These are phyloP conservation scores for Eudemis profundana DNA, from an alignment of 2,888 invertebrate species.

Conservation along the genomic window DNA sequence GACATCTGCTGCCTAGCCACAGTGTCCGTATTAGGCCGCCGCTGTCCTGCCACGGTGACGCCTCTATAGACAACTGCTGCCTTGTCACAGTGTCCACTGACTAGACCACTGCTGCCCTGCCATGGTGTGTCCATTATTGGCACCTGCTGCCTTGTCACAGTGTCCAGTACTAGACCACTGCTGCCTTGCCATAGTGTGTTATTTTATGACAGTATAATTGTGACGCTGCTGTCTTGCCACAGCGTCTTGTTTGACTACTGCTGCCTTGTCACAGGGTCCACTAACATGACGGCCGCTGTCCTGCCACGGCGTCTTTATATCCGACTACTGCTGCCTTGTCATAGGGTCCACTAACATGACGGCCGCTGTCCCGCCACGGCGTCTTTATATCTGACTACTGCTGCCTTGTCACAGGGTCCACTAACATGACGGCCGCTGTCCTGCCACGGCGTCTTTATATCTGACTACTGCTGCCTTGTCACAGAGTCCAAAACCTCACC, in stretches of 20 bases:
- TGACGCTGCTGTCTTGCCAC: conserved; percentile 38
- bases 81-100: conserved; percentile 20
- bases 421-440: conserved; percentile 20
- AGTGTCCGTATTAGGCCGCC: conserved; percentile 10
- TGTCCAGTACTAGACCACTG: conserved; percentile 18
- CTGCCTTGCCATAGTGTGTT: conserved; percentile 42
- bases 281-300: conserved; percentile 23
- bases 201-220: not conserved
- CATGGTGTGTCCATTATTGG: conserved; percentile 21
- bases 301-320: conserved; percentile 28
- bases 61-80: conserved; percentile 4
- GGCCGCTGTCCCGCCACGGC: conserved; percentile 37
- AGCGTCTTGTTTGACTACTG: conserved; percentile 5
- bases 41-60: conserved; percentile 28
- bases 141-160: conserved; percentile 44
- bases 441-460: conserved; percentile 20
- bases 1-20: conserved; percentile 14
- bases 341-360: not conserved
- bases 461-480: conserved; percentile 29
- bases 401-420: conserved; percentile 26
- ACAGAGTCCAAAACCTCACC: conserved; percentile 17
- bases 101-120: conserved; percentile 26
- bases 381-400: conserved; percentile 12
- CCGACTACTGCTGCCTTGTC: conserved; percentile 24
- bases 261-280: conserved; percentile 26